Conservation (phyloP, 2,113 vertebrate genomes). For the Riparia riparia region DNA sequence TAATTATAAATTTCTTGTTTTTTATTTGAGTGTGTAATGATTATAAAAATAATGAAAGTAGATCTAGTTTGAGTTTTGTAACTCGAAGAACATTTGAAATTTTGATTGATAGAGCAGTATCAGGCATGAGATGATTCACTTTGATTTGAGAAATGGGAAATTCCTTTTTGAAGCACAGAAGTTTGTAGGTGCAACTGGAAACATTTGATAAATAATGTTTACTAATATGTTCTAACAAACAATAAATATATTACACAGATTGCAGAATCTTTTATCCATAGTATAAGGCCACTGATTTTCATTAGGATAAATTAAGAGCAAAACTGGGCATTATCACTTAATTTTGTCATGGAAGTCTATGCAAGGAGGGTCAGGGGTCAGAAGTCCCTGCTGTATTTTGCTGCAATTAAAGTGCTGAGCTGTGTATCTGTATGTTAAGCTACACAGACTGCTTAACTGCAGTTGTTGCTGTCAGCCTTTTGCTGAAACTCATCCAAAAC, state of each 20-base stretch:
- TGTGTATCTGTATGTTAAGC: background rate
- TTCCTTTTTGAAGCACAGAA: background rate
- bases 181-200: background rate
- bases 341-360: background rate
- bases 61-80: background rate
- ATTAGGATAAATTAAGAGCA: background rate
- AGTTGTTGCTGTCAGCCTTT: background rate
- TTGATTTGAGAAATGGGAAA: background rate
- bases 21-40: background rate
- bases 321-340: background rate
- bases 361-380: background rate
- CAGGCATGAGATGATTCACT: background rate
- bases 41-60: background rate
- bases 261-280: background rate
- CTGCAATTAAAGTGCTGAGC: background rate
- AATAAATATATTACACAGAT: background rate
- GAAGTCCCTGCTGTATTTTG: background rate
- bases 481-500: constrained; percentile 35
- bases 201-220: background rate
- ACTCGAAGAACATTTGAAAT: background rate
- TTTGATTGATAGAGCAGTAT: background rate
- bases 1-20: background rate
- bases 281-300: background rate
- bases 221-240: background rate
- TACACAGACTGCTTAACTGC: background rate